Evolutionary conservation across 2,797 vertebrate genomes (phyloP).

Genomic region (Anisognathus igniventris): DNA sequence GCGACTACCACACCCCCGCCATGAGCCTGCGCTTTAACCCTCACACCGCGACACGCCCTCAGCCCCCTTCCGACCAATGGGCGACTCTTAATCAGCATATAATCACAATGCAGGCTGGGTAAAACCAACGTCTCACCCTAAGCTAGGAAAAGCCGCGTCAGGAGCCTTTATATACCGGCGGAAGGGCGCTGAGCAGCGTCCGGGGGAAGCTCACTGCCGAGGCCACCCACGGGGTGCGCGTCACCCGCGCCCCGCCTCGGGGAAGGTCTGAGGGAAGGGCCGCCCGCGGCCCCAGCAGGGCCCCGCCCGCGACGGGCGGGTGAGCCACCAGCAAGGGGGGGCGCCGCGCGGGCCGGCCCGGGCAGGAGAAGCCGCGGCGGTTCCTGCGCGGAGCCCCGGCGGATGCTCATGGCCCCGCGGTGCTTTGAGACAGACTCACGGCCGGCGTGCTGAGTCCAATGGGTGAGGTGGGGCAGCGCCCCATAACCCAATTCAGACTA

Average conservation of each 20-base stretch:
- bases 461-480: conserved; percentile 21
- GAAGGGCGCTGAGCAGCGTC: fast-evolving
- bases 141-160: fast-evolving
- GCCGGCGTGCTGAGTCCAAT: conserved; percentile 50
- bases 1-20: fast-evolving
- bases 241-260: conserved; percentile 31
- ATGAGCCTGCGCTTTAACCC: fast-evolving
- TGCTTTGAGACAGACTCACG: conserved; percentile 61
- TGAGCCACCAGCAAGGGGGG: conserved; percentile 60
- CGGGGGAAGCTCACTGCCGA: conserved; percentile 56
- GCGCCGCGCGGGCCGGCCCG: neutral
- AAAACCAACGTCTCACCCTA: fast-evolving
- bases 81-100: fast-evolving
- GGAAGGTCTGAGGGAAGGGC: conserved; percentile 60
- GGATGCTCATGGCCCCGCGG: conserved; percentile 26
- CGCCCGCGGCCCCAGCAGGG: neutral
- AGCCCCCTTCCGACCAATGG: fast-evolving
- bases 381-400: fast-evolving
- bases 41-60: fast-evolving
- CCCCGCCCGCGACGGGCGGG: conserved; percentile 1
- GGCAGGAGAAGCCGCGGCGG: conserved; percentile 36
- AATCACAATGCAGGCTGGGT: fast-evolving
- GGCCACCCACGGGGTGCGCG: conserved; percentile 11
- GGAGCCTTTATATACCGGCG: fast-evolving
- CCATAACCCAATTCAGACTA: conserved; percentile 65